A percentile compares a stretch with the other conserved stretches of the same genome.
Evolutionary conservation across 2,888 invertebrate genomes (phyloP).

Genomic region (Troides helena): DNA sequence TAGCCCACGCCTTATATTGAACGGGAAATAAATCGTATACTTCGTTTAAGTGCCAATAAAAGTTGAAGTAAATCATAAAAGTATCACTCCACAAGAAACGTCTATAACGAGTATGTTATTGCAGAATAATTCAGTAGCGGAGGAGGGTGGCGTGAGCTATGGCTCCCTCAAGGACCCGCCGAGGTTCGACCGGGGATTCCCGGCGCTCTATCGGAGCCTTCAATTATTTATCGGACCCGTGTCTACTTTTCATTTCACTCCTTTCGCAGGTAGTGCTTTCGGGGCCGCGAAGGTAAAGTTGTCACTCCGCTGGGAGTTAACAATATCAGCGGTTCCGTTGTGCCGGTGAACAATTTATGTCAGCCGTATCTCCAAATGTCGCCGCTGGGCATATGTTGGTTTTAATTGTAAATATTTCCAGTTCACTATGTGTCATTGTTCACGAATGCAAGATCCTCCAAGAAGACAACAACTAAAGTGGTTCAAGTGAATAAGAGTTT

Average conservation of each 20-base stretch:
- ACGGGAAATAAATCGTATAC: constrained; percentile 78
- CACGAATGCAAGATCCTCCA: too few relatives aligned
- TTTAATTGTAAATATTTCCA: too few relatives aligned
- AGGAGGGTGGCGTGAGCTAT: constrained; percentile 73
- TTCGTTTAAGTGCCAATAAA: constrained; percentile 81
- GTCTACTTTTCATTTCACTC: constrained; percentile 80
- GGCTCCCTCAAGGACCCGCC: constrained; percentile 69
- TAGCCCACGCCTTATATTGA: constrained; percentile 76
- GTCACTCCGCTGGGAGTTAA: constrained; percentile 64
- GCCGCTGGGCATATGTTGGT: too few relatives aligned
- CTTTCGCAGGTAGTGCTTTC: constrained; percentile 67
- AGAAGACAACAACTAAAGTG: too few relatives aligned
- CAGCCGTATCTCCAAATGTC: too few relatives aligned
- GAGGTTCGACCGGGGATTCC: constrained; percentile 68
- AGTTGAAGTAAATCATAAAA: constrained; percentile 80
- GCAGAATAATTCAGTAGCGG: constrained; percentile 77
- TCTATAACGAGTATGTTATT: constrained; percentile 81
- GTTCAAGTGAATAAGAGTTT: too few relatives aligned
- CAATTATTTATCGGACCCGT: constrained; percentile 80
- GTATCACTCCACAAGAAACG: constrained; percentile 77
- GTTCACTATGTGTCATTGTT: too few relatives aligned
- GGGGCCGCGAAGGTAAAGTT: constrained; percentile 64
- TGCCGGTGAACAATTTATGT: too few relatives aligned
- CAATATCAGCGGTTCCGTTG: too few relatives aligned
- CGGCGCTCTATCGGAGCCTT: constrained; percentile 77